Evolutionary conservation across 1,140 invertebrate genomes (phyloP).

Genomic region (Pogonus chalceus): DNA sequence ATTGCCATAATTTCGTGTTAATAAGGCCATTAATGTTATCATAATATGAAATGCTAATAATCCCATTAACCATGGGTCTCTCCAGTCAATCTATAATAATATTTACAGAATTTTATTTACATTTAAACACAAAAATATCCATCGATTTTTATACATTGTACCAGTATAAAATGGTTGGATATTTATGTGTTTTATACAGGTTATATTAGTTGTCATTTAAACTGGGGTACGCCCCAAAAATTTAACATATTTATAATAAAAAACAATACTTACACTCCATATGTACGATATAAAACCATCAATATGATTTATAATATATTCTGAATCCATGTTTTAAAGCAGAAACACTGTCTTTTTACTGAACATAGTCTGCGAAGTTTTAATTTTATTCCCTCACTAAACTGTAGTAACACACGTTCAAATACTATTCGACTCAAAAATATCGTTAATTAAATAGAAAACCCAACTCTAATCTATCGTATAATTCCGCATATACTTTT

Average conservation of each 20-base stretch:
- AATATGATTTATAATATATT: slow-evolving; percentile 39
- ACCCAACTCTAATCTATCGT: too few relatives aligned
- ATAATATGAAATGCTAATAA: slow-evolving; percentile 64
- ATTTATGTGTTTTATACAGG: neutral
- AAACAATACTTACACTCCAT: slow-evolving; percentile 45
- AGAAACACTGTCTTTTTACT: too few relatives aligned
- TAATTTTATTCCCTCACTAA: too few relatives aligned
- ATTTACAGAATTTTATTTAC: slow-evolving; percentile 12
- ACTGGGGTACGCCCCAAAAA: neutral
- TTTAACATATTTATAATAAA: slow-evolving; percentile 2
- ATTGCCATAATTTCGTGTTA: slow-evolving; percentile 75
- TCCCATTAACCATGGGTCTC: slow-evolving; percentile 73
- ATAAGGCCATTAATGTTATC: slow-evolving; percentile 64
- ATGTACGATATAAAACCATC: slow-evolving; percentile 48
- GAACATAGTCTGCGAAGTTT: too few relatives aligned
- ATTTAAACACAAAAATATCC: neutral
- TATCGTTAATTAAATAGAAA: too few relatives aligned
- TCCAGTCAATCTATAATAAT: slow-evolving; percentile 73
- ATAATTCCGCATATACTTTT: too few relatives aligned
- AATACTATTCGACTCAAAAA: too few relatives aligned
- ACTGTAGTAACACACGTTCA: too few relatives aligned
- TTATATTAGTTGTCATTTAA: slow-evolving; percentile 2
- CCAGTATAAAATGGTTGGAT: neutral
- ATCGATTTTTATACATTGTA: slow-evolving; percentile 6
- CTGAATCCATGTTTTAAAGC: neutral